Conservation (phyloP, 2,888 invertebrate genomes). For the Sericinus montela region DNA sequence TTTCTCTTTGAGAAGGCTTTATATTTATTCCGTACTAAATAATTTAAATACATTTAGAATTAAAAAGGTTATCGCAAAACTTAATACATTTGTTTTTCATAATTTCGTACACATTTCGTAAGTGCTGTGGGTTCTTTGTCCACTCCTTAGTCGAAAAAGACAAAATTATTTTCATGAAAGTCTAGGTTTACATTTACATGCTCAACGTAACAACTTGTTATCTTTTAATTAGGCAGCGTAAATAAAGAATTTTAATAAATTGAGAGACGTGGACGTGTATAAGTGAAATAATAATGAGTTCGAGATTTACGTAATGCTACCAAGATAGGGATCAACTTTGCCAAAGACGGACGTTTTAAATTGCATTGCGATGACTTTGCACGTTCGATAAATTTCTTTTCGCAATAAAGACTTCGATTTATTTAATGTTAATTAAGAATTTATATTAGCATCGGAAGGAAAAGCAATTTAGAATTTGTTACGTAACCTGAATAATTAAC, state of each 20-base stretch:
- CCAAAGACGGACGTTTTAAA: slow-evolving; percentile 55
- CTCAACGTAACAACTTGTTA: background rate
- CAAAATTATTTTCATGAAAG: too few relatives aligned
- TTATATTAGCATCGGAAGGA: slow-evolving; percentile 26
- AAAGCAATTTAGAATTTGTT: slow-evolving; percentile 25
- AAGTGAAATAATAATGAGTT: slow-evolving; percentile 19
- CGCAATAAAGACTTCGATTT: slow-evolving; percentile 49
- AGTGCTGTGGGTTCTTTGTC: too few relatives aligned
- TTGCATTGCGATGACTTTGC: slow-evolving; percentile 59
- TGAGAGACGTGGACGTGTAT: slow-evolving; percentile 3
- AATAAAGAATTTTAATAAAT: slow-evolving; percentile 2
- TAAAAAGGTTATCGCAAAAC: too few relatives aligned
- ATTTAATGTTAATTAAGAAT: slow-evolving; percentile 43
- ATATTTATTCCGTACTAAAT: too few relatives aligned
- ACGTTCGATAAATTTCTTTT: slow-evolving; percentile 49
- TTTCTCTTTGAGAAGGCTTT: too few relatives aligned
- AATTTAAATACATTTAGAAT: too few relatives aligned
- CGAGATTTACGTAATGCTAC: slow-evolving; percentile 48
- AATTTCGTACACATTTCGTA: too few relatives aligned
- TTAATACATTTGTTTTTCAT: too few relatives aligned
- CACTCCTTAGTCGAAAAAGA: too few relatives aligned
- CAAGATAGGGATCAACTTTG: slow-evolving; percentile 51
- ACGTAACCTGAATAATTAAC: background rate
- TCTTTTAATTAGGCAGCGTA: background rate
- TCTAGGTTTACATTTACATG: too few relatives aligned